Evolutionary conservation across 2,888 invertebrate genomes (phyloP), one percentile per base, ranked within the genome.

Genomic region (Rhagonycha lutea): DNA sequence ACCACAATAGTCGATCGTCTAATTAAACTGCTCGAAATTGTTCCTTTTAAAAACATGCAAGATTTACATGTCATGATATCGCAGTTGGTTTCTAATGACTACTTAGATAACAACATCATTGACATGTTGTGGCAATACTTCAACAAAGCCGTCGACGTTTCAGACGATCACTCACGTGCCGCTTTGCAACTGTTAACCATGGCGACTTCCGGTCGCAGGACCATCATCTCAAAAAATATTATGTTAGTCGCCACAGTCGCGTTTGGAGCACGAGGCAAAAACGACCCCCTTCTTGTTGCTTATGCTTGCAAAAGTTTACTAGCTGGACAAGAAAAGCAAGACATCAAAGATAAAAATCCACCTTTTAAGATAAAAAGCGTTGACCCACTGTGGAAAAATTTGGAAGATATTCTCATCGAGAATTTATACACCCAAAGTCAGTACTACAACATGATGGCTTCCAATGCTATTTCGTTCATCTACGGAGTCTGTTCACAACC

Each of bases 91-190:
- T 85, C 87, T 68, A 88, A 89, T 32, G 91, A 90, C 4, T 90
- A 90, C 62, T 87, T 94, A 10, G 90, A 91, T 80, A 89, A 89
- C 68, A 85, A 87, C 18, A 89, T 91, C 62, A 89, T 91, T 75
- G 89, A 96, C 90, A 71, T 72, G 11, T 89, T 98, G 76, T 98
- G 96, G 94, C 95, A 96, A 87, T 92, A 92, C 83, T 96, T 95
- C 85, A 91, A 95, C 1, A 82, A 83, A 75, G 80, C 80, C 0
- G 90, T 94, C 82, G 91, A 92, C 3, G 93, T 94, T 0, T 92
- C 92, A 0, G 90, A 91, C 62, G 90, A 91, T 81, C 94, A 96
- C 78, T 93, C 95, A 72, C 90, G 93, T 72, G 91, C 93, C 0
- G 94, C 96, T 0, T 87, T 96, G 4, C 90, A 94, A 74, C 86